Evolutionary conservation across 92 coral and sea anemone genomes (phyloP), one percentile per base, ranked within the genome.

Genomic region (Porites evermanni): DNA sequence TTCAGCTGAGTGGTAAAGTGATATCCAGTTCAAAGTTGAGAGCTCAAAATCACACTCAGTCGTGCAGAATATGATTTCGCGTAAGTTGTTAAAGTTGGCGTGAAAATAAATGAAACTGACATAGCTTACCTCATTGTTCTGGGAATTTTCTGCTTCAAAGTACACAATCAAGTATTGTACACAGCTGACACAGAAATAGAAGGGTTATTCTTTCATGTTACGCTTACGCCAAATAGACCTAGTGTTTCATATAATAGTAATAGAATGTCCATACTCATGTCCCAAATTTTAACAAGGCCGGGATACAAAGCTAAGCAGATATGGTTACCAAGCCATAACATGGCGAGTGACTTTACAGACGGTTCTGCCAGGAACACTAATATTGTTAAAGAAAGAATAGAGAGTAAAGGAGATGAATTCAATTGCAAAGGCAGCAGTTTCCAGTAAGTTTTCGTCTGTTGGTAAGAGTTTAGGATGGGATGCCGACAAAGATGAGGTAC

Each of bases 401-500:
- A 12, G 2, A 17, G 47, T 4, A 21, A 26, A 75, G 64, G 72
- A 47, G 19, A 92, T 92, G 95, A 89, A 92, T 64, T 77, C 81
- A 4, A 66, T 92, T 32, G 80, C 95, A 3, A 92, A 92, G 68
- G 77, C 79, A 66, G 67, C 90, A 6, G 90, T 92, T 7, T 79
- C 95, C 17, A 85, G 72, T 70, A 92, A 92, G 83, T 51, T 92
- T 32, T 88, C 90, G 61, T 85, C 92, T 3, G 88, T 89, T 19
- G 88, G 87, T 44, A 92, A 92, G 65, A 92, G 89, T 60, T 74
- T 90, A 11, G 86, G 89, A 18, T 77, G 68, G 64, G 95, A 89
- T 77, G 90, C 71, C 17, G 79, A 92, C 26, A 61, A 87, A 4
- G 80, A 92, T 2, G 72, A 38, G 17, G 47, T 51, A 19, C 74